These are phyloP conservation scores for Dryadula phaetusa DNA, from an alignment of 2,888 invertebrate genomes.

Conservation along the genomic window DNA sequence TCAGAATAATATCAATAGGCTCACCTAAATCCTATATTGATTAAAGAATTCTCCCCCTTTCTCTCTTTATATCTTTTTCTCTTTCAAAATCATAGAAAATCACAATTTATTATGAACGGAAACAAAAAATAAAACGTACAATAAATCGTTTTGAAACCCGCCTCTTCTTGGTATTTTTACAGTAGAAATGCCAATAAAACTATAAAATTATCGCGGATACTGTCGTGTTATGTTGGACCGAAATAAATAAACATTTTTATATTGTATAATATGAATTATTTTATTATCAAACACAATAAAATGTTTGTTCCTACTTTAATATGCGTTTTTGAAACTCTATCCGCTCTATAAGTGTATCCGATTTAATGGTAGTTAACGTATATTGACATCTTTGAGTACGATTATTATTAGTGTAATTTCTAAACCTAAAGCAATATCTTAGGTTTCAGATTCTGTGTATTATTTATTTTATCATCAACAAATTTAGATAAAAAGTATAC, in stretches of 20 bases:
- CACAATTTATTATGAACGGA: conserved; percentile 68
- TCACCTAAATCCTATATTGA: conserved; percentile 28
- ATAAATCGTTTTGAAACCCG: conserved; percentile 69
- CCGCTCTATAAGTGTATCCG: neutral
- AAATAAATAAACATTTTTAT: conserved; percentile 69
- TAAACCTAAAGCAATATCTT: too few species aligned
- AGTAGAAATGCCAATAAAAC: conserved; percentile 73
- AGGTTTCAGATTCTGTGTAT: too few species aligned
- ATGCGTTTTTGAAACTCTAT: conserved; percentile 60
- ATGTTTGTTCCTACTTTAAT: conserved; percentile 58
- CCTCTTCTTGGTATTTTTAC: conserved; percentile 71
- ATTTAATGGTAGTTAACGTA: neutral
- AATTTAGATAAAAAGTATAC: too few species aligned
- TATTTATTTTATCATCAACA: too few species aligned
- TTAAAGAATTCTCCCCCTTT: conserved; percentile 47
- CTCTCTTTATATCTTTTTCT: conserved; percentile 22
- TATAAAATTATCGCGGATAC: conserved; percentile 75
- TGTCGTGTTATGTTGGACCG: conserved; percentile 64
- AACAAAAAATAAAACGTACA: conserved; percentile 72
- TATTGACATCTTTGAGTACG: neutral
- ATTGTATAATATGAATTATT: conserved; percentile 63
- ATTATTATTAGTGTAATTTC: too few species aligned
- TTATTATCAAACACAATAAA: conserved; percentile 76
- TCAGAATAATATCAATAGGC: too few species aligned
- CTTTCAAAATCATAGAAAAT: conserved; percentile 48